Evolutionary conservation across 2,888 invertebrate genomes (phyloP).

Genomic region (Troilus luridus): DNA sequence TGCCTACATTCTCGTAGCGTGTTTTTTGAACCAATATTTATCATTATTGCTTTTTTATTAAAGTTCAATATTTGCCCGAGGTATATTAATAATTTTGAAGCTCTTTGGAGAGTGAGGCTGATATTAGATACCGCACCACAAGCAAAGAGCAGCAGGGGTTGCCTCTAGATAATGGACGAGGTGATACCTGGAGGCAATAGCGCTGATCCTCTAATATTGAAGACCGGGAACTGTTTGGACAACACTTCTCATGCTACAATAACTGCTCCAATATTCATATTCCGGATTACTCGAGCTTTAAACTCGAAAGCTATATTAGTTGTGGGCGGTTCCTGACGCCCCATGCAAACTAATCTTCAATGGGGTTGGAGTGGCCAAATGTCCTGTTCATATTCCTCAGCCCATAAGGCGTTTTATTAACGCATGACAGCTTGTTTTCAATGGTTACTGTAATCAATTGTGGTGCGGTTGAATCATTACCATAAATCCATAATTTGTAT

Average conservation of each 20-base stretch:
- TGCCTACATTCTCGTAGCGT: too few species aligned
- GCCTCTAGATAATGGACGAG: background rate
- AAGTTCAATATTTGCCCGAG: background rate
- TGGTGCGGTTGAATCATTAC: background rate
- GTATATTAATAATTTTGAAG: background rate
- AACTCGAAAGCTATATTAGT: conserved; percentile 1
- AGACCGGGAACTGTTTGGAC: conserved; percentile 44
- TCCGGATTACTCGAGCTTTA: conserved; percentile 41
- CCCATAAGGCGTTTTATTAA: conserved; percentile 15
- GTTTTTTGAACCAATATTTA: too few species aligned
- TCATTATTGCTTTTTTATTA: background rate
- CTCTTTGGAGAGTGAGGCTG: background rate
- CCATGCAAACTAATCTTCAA: background rate
- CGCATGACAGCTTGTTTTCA: background rate
- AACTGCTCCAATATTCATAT: conserved; percentile 51
- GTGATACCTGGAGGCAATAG: background rate
- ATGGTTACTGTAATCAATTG: background rate
- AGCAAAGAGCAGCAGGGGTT: background rate
- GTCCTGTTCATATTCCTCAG: background rate
- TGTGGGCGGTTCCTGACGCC: background rate
- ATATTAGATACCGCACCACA: background rate
- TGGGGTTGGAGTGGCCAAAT: conserved; percentile 43
- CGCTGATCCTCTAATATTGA: conserved; percentile 52
- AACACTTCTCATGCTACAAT: conserved; percentile 52
- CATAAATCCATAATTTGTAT: background rate